These are phyloP conservation scores for Diaprepes abbreviatus DNA, from an alignment of 2,888 invertebrate species.

Conservation along the genomic window DNA sequence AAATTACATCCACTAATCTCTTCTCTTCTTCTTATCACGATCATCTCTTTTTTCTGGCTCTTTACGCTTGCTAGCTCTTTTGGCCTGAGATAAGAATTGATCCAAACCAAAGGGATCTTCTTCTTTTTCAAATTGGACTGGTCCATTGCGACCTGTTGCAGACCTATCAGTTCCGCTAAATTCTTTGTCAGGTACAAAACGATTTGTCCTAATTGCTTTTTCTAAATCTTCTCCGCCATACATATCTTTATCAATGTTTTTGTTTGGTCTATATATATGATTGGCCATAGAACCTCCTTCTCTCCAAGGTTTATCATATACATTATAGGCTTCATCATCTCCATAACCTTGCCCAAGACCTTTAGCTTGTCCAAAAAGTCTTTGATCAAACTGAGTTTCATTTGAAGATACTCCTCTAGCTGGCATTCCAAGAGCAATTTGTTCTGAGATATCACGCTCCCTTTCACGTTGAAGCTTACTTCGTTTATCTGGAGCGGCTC, in stretches of 20 bases:
- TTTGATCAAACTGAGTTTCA: constrained; percentile 93
- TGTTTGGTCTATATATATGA: constrained; percentile 90
- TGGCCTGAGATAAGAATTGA: constrained; percentile 97
- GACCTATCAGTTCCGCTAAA: constrained; percentile 91
- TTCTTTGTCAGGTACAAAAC: constrained; percentile 97
- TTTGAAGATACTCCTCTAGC: constrained; percentile 79
- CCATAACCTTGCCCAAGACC: constrained; percentile 92
- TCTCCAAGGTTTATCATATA: constrained; percentile 99
- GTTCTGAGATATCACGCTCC: constrained; percentile 98
- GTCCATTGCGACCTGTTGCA: constrained; percentile 82
- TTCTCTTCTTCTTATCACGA: constrained; percentile 58
- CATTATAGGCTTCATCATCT: constrained; percentile 97
- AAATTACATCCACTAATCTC: constrained; percentile 28
- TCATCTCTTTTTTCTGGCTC: constrained; percentile 69
- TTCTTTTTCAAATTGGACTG: constrained; percentile 95
- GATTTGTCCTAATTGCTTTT: constrained; percentile 86
- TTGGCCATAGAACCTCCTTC: constrained; percentile 86
- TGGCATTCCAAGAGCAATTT: constrained; percentile 97
- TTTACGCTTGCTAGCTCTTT: constrained; percentile 80
- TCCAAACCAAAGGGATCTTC: constrained; percentile 98
- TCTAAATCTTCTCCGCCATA: constrained; percentile 94
- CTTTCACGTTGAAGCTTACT: constrained; percentile 89
- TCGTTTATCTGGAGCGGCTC: constrained; percentile 95
- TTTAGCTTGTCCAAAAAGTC: constrained; percentile 93
- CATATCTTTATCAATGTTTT: constrained; percentile 89